Evolutionary conservation across 1,140 invertebrate genomes (phyloP).

Genomic region (Euwallacea similis): DNA sequence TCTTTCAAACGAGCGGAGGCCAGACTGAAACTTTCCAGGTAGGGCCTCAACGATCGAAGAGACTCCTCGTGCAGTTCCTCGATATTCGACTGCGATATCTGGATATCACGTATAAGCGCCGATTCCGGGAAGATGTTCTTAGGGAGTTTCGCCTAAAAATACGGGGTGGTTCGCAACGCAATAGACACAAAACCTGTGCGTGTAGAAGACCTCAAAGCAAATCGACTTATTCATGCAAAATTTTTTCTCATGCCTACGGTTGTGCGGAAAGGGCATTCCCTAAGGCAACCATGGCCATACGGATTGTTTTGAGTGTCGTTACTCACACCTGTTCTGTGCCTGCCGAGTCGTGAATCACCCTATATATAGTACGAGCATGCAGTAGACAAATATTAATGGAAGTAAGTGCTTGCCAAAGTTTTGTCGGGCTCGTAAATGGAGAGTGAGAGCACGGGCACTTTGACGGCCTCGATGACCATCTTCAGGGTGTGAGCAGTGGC

Average conservation of each 20-base stretch:
- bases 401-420: slow-evolving; percentile 55
- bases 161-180: not conserved
- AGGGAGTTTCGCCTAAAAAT: slow-evolving; percentile 62
- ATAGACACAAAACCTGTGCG: no score
- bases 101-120: slow-evolving; percentile 75
- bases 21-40: slow-evolving; percentile 78
- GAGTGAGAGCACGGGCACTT: slow-evolving; percentile 76
- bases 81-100: slow-evolving; percentile 80
- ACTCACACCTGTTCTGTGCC: no score
- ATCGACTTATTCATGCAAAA: no score
- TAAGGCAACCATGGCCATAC: no score
- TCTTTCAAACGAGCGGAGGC: slow-evolving; percentile 76
- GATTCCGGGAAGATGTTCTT: slow-evolving; percentile 70
- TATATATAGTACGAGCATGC: not conserved
- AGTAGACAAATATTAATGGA: not conserved
- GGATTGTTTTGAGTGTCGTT: no score
- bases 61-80: slow-evolving; percentile 74
- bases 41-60: slow-evolving; percentile 70
- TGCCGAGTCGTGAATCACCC: no score
- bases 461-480: slow-evolving; percentile 57
- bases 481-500: slow-evolving; percentile 62
- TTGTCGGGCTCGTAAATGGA: slow-evolving; percentile 85
- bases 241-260: no score
- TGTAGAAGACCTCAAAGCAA: no score
- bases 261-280: no score